Evolutionary conservation across 2,113 vertebrate genomes (phyloP).

Genomic region (Rhinogobius similis): DNA sequence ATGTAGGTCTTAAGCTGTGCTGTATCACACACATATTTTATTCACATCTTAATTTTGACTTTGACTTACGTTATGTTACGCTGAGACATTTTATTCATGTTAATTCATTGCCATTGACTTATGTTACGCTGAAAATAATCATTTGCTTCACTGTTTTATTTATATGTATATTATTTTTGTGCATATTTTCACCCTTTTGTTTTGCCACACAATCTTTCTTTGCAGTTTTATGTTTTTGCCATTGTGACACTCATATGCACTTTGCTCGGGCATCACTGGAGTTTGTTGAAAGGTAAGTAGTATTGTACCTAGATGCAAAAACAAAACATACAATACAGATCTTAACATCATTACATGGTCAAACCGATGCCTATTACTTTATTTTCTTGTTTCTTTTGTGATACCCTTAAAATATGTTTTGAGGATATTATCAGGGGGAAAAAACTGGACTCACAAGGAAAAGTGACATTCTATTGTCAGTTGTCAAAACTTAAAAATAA

Average conservation of each 20-base stretch:
- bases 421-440: too few species aligned
- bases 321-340: conserved; percentile 19
- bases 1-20: too few species aligned
- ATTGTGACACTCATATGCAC: conserved; percentile 79
- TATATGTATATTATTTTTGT: conserved; percentile 55
- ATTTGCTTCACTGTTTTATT: conserved; percentile 65
- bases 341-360: background rate
- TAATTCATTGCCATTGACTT: conserved; percentile 66
- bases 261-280: conserved; percentile 77
- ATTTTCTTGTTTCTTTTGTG: background rate
- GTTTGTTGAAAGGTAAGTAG: conserved; percentile 76
- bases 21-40: conserved; percentile 41
- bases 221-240: conserved; percentile 82
- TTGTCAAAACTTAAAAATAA: too few species aligned
- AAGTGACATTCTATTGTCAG: background rate
- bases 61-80: conserved; percentile 66
- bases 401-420: background rate
- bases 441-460: background rate
- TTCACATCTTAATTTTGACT: conserved; percentile 59
- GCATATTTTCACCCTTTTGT: conserved; percentile 39
- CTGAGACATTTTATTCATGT: conserved; percentile 62
- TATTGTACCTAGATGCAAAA: conserved; percentile 37
- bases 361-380: background rate
- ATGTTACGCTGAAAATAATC: conserved; percentile 64
- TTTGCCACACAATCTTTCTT: conserved; percentile 72